Evolutionary conservation across 2,113 vertebrate species (phyloP).

Genomic region (Alligator sinensis): DNA sequence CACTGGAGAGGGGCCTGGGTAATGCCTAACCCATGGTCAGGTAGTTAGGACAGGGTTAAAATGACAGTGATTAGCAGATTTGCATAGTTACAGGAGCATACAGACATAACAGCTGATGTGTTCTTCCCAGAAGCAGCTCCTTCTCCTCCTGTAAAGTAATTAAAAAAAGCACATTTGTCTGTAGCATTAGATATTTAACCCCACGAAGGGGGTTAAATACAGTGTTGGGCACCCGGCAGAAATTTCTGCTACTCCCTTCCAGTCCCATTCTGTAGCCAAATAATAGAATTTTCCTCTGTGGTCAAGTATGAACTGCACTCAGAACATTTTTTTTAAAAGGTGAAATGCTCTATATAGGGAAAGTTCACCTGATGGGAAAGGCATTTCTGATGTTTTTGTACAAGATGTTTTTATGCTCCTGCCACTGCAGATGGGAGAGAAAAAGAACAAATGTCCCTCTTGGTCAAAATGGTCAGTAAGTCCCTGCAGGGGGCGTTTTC

Average conservation of each 20-base stretch:
- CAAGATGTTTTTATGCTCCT: not conserved
- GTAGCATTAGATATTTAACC: not conserved
- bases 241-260: not conserved
- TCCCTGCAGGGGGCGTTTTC: not conserved
- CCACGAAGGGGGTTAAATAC: not conserved
- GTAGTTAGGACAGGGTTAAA: too few species aligned
- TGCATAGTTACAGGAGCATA: too few species aligned
- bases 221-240: rapidly evolving
- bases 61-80: too few species aligned
- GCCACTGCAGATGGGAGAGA: not conserved
- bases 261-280: not conserved
- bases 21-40: too few species aligned
- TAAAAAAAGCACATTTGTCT: too few species aligned
- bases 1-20: too few species aligned
- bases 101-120: too few species aligned
- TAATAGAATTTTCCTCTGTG: not conserved
- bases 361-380: rapidly evolving
- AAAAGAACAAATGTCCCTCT: not conserved
- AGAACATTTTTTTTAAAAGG: not conserved
- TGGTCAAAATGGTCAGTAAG: not conserved
- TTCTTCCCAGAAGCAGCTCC: too few species aligned
- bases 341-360: not conserved
- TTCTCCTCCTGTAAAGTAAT: too few species aligned
- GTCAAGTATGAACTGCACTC: rapidly evolving
- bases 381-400: not conserved